Base-by-base conservation (phyloP, 2,797 vertebrate species). In the Cynodonichthys magdalenae region DNA sequence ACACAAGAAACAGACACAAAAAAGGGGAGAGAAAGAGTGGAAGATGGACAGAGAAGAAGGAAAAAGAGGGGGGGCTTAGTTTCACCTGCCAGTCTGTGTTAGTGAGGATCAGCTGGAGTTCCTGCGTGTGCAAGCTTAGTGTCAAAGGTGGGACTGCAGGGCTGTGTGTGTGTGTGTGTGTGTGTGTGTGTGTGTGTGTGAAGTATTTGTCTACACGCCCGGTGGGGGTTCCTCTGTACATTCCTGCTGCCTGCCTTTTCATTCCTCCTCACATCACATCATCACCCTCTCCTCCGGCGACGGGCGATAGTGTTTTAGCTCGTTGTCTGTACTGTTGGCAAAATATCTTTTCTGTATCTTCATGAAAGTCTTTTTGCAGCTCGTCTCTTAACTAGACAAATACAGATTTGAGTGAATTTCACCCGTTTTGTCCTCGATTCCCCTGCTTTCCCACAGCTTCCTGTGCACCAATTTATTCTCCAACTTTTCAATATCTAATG, bases 41-140 rank as follows among this genome's bases (percentile, higher is more conserved):
- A 55, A 69, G 81, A 82, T 55, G 80, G 83, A 81, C 75, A 71
- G 83, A 83, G 53, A 67, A 76, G 69, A 63, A 67, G 78, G 80
- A 77, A 72, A 83, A 83, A 71, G 84, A 87, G 82, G 74, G 74
- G 71, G 88, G 71, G 90, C 92, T 94, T 92, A 91, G 87, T 88
- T 88, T 90, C 92, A 92, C 92, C 91, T 93, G 92, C 89, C 92
- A 93, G 80, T 89, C 87, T 87, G 83, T 89, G 88, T 92, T 92
- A 92, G 82, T 9, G 46, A 58, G 78, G 89, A 90, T 88, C 86
- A 89, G 82, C 74, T 85, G 81, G 77, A 80, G 77, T 87, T 87
- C 67, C 86, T 80, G 86, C 82, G 83, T 82, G 79, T 86, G 84
- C 75, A 84, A 85, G 91, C 88, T 92, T 92, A 92, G 88, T 93